Evolutionary conservation across 2,797 vertebrate genomes (phyloP).

Genomic region (Buphagus erythrorhynchus): DNA sequence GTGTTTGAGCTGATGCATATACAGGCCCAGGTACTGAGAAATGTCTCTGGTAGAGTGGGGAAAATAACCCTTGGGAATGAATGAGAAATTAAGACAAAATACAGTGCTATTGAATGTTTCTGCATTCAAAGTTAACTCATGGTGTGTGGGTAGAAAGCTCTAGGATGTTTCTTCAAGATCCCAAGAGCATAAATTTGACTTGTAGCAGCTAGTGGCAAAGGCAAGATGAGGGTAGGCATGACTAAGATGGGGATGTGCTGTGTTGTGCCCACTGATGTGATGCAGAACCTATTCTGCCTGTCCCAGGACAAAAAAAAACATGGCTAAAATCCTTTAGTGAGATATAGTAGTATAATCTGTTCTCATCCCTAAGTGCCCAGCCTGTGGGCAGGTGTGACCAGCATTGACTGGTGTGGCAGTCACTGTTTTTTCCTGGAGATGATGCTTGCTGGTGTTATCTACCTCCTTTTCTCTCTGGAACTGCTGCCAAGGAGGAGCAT

Average conservation of each 20-base stretch:
- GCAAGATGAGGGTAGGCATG: neutral
- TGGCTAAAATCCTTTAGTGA: neutral
- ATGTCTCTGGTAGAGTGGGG: neutral
- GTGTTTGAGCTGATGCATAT: neutral
- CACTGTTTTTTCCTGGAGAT: neutral
- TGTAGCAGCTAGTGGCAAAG: neutral
- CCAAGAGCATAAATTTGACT: neutral
- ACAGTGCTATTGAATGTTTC: neutral
- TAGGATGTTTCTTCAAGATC: neutral
- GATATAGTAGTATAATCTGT: neutral
- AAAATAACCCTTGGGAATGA: neutral
- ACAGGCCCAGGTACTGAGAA: neutral
- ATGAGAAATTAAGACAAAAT: conserved; percentile 9
- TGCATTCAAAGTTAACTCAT: neutral
- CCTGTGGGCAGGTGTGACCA: neutral
- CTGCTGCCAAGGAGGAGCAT: fast-evolving
- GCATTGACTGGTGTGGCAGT: neutral
- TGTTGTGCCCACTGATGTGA: neutral
- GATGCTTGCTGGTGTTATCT: neutral
- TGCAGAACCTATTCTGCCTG: neutral
- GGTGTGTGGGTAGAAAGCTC: neutral
- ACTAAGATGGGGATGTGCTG: neutral
- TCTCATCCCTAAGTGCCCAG: neutral
- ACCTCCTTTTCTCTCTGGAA: neutral
- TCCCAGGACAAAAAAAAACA: neutral